A percentile compares a stretch with the other conserved stretches of the same genome.
phyloP scores from a whole-genome alignment of 2,888 invertebrate genomes.

The Parapristionchus giblindavisi region DNA sequence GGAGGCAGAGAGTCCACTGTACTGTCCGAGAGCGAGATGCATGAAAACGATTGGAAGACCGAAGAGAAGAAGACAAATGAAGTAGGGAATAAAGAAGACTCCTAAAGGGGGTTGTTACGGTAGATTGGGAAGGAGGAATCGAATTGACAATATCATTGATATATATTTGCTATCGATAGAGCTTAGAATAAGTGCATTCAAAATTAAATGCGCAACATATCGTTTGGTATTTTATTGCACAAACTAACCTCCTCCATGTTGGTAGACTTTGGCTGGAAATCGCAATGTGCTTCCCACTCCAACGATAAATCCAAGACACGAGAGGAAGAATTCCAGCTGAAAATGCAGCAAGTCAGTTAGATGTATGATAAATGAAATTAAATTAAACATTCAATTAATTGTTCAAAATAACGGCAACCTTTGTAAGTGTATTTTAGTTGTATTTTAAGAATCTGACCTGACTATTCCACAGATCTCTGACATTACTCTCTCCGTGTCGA shows the following conservation, averaged over 20 bases:
- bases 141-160: background rate
- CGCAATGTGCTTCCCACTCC: slow-evolving; percentile 67
- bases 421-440: no score
- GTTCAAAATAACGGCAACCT: background rate
- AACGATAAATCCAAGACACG: slow-evolving; percentile 67
- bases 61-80: slow-evolving; percentile 61
- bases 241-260: slow-evolving; percentile 60
- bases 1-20: slow-evolving; percentile 60
- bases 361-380: background rate
- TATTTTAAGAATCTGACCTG: slow-evolving; percentile 56
- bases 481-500: slow-evolving; percentile 46
- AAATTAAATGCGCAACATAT: no score
- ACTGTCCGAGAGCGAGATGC: slow-evolving; percentile 66
- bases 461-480: slow-evolving; percentile 64
- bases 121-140: background rate
- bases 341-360: background rate
- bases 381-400: slow-evolving; percentile 2
- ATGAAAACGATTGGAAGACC: slow-evolving; percentile 67
- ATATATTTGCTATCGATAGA: background rate
- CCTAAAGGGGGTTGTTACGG: slow-evolving; percentile 40
- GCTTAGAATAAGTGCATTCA: no score
- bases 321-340: slow-evolving; percentile 65
- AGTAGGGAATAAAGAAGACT: slow-evolving; percentile 66
- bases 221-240: no score
- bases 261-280: slow-evolving; percentile 66